Evolutionary conservation across 2,888 invertebrate genomes (phyloP).

Genomic region (Calameuta filiformis): DNA sequence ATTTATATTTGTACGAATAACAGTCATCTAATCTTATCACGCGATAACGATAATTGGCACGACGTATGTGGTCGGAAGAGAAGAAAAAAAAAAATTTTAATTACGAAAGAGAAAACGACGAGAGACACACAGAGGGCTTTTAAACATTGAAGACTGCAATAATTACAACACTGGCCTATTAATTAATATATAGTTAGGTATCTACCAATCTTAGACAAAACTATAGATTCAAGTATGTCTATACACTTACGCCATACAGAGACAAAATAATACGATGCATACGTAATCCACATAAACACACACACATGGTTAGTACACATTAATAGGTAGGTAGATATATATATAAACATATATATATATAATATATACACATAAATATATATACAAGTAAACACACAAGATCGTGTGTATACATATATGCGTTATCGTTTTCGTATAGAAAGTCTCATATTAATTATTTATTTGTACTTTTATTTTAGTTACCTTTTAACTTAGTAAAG

Average conservation of each 20-base stretch:
- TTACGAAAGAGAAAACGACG: neutral
- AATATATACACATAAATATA: constrained; percentile 17
- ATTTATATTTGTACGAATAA: neutral
- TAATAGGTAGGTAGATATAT: constrained; percentile 3
- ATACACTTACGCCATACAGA: neutral
- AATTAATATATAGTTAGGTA: constrained; percentile 15
- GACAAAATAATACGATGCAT: neutral
- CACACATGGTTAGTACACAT: neutral
- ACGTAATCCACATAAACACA: neutral
- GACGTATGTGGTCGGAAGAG: neutral
- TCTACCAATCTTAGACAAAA: neutral
- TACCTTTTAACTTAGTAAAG: constrained; percentile 42
- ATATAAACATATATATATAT: neutral
- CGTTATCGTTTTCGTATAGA: constrained; percentile 5
- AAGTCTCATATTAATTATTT: constrained; percentile 27
- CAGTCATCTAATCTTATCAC: neutral
- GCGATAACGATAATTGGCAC: neutral
- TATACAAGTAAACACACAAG: constrained; percentile 9
- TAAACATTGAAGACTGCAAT: constrained; percentile 60
- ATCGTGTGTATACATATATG: neutral
- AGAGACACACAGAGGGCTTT: constrained; percentile 14
- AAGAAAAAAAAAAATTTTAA: neutral
- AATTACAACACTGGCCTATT: constrained; percentile 60
- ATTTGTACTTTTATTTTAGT: constrained; percentile 37
- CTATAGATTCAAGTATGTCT: neutral